A percentile compares a stretch with the other conserved stretches of the same genome.
Conservation (phyloP, 1,140 invertebrate genomes). For the Plutomurus gul region DNA sequence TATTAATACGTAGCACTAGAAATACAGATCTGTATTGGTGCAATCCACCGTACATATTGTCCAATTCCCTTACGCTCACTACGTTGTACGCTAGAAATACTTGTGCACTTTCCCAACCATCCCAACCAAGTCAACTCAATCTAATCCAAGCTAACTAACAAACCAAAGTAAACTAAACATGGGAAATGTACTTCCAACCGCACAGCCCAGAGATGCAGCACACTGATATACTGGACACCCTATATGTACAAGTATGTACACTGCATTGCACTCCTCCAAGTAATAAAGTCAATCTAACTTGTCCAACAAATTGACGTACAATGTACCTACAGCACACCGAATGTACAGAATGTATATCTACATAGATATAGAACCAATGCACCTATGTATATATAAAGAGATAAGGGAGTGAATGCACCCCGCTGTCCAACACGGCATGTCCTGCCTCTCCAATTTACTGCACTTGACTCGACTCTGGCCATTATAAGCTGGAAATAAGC, state of each 20-base stretch:
- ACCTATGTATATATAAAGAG: no score
- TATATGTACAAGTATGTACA: not conserved
- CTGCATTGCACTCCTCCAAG: not conserved
- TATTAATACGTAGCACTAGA: no score
- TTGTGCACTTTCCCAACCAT: no score
- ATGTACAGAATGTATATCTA: no score
- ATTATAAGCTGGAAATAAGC: no score
- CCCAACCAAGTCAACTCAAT: conserved; percentile 10
- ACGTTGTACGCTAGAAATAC: no score
- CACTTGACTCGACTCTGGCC: not conserved
- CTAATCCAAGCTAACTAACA: conserved; percentile 1
- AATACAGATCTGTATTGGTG: no score
- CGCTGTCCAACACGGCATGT: not conserved
- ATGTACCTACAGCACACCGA: not conserved
- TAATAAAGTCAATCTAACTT: conserved; percentile 5
- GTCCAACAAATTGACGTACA: not conserved
- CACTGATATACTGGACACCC: not conserved
- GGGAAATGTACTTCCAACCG: not conserved
- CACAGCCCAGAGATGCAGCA: not conserved
- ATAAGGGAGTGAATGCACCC: no score
- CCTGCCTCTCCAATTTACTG: not conserved
- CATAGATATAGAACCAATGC: not conserved
- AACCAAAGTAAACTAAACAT: not conserved
- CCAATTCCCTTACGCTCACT: no score
- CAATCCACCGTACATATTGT: no score